Evolutionary conservation across 2,113 vertebrate species (phyloP), one percentile per base, ranked within the genome.

Genomic region (Gallinago jamesoni): DNA sequence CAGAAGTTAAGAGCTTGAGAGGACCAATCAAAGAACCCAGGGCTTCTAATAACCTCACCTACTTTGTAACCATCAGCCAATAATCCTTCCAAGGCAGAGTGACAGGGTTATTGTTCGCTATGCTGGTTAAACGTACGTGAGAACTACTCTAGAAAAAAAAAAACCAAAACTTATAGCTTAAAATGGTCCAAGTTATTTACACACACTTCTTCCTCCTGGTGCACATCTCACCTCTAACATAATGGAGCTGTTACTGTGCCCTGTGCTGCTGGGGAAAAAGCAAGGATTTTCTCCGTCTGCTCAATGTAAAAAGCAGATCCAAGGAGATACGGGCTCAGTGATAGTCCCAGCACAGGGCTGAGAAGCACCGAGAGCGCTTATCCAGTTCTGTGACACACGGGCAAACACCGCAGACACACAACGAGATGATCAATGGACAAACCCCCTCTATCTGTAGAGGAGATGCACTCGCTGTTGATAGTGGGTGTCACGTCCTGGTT

Each of bases 401-500:
- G 23, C 68, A 93, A 93, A 83, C 79, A 68, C 48, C 53, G 60
- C 27, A 86, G 84, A 59, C 72, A 74, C 31, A 63, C 48, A 86
- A 84, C 60, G 66, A 3, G 62, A 72, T 87, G 88, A 89, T 72
- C 73, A 84, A 87, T 87, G 76, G 48, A 64, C 56, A 96, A 85
- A 79, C 2, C 11, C 37, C 43, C 43, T 55, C 74, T 31, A 45
- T 72, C 57, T 50, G 41, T 6, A 72, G 39, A 52, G 52, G 25
- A 87, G 90, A 93, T 75, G 79, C 43, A 70, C 35, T 45, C 80
- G 19, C 60, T 87, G 35, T 53, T 92, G 90, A 94, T 60, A 94
- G 56, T 6, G 56, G n/a, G 43, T 93, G 92, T 84, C 73, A 79
- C n/a, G 57, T 37, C 79, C 73, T 83, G 62, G 69, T 43, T 77